These are phyloP conservation scores for Willowsia nigromaculata DNA, from an alignment of 2,888 invertebrate genomes.

Conservation along the genomic window DNA sequence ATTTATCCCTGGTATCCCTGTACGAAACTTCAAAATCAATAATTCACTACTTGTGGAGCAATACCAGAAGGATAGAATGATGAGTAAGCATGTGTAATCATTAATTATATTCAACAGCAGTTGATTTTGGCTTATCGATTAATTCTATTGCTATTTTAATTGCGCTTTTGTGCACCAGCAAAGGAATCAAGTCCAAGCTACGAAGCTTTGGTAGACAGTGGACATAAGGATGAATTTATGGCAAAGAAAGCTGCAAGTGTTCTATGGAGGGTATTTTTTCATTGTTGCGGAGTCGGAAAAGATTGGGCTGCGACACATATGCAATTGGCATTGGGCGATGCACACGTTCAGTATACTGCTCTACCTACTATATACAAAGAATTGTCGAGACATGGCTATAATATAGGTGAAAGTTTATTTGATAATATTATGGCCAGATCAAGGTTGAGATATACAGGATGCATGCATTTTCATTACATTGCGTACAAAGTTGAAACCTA, in stretches of 20 bases:
- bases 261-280: neutral
- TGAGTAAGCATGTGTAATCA: neutral
- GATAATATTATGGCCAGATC: no score
- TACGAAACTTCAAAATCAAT: slow-evolving; percentile 35
- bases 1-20: slow-evolving; percentile 19
- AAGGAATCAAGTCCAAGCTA: neutral
- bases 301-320: neutral
- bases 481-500: no score
- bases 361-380: neutral
- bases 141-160: no score
- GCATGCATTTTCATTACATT: no score
- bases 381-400: neutral
- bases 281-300: neutral
- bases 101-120: neutral
- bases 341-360: neutral
- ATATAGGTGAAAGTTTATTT: neutral
- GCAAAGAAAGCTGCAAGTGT: neutral
- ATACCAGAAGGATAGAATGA: neutral
- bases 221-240: neutral
- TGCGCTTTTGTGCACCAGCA: neutral
- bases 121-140: no score
- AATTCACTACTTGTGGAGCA: neutral
- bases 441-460: no score
- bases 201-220: neutral
- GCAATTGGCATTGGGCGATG: neutral